Percentiles rank a stretch among this genome's conserved stretches.
Evolutionary conservation across 2,888 invertebrate species (phyloP).

Genomic region (Argyresthia goedartella): DNA sequence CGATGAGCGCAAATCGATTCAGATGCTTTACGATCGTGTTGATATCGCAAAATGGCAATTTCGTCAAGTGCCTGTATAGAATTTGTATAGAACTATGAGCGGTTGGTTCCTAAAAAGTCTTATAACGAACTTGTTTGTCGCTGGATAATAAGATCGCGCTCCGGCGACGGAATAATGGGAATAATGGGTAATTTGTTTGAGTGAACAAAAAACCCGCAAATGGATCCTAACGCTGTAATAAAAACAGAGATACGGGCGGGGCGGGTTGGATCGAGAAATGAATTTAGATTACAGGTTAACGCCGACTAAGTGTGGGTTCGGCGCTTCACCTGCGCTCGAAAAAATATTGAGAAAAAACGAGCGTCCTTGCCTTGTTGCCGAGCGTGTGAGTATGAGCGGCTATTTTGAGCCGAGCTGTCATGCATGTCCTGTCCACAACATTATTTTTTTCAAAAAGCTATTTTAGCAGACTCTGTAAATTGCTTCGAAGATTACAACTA

Average conservation of each 20-base stretch:
- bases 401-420: neutral
- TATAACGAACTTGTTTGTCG: slow-evolving; percentile 40
- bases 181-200: slow-evolving; percentile 65
- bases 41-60: slow-evolving; percentile 9
- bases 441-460: neutral
- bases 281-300: slow-evolving; percentile 71
- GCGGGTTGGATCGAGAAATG: slow-evolving; percentile 69
- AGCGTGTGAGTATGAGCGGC: neutral
- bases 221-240: slow-evolving; percentile 65
- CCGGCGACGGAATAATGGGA: slow-evolving; percentile 55
- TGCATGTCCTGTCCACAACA: neutral
- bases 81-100: slow-evolving; percentile 2
- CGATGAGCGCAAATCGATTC: slow-evolving; percentile 51
- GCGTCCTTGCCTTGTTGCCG: neutral
- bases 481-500: too few relatives aligned
- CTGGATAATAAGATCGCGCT: slow-evolving; percentile 52
- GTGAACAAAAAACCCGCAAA: slow-evolving; percentile 62
- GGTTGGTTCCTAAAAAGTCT: slow-evolving; percentile 9
- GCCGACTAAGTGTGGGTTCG: slow-evolving; percentile 67
- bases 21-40: slow-evolving; percentile 35
- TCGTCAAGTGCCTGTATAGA: neutral
- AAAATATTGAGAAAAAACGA: slow-evolving; percentile 25
- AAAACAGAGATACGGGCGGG: slow-evolving; percentile 62
- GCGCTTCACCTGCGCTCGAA: slow-evolving; percentile 59
- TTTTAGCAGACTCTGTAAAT: too few relatives aligned